A percentile compares a stretch with the other conserved stretches of the same genome.
Conservation (phyloP, 2,113 vertebrate species). For the Gyps fulvus region DNA sequence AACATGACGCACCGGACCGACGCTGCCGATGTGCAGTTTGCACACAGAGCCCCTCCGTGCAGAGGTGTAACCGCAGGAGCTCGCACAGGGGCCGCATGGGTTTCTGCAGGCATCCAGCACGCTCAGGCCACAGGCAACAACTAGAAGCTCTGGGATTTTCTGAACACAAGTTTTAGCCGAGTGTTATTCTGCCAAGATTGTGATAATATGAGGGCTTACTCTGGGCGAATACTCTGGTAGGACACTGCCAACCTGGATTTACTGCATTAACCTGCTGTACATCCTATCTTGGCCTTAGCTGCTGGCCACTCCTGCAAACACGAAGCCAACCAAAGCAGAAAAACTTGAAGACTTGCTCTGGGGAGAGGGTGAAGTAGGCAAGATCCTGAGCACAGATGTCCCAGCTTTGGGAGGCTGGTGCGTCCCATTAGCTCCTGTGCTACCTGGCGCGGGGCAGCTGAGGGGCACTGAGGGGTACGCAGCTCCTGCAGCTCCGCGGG, state of each 20-base stretch:
- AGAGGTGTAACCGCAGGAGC: neutral
- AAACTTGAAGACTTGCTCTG: neutral
- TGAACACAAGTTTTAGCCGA: neutral
- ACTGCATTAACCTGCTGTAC: neutral
- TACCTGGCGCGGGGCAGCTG: neutral
- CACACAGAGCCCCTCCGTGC: accelerated
- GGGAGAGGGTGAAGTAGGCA: neutral
- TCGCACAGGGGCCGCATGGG: neutral
- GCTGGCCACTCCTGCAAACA: neutral
- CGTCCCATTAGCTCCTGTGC: neutral
- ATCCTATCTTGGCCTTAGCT: neutral
- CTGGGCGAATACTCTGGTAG: neutral
- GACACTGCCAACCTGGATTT: neutral
- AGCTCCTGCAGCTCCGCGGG: neutral
- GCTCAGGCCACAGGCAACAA: neutral
- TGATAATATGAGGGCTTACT: neutral
- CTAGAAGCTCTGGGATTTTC: neutral
- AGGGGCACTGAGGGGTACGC: accelerated
- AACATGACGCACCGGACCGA: accelerated
- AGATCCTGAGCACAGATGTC: neutral
- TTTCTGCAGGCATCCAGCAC: neutral
- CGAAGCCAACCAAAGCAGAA: neutral
- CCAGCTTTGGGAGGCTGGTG: neutral
- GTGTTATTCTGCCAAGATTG: neutral
- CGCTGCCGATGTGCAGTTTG: accelerated